These are phyloP conservation scores for Euplexia lucipara DNA, from an alignment of 2,888 invertebrate species.

Conservation along the genomic window DNA sequence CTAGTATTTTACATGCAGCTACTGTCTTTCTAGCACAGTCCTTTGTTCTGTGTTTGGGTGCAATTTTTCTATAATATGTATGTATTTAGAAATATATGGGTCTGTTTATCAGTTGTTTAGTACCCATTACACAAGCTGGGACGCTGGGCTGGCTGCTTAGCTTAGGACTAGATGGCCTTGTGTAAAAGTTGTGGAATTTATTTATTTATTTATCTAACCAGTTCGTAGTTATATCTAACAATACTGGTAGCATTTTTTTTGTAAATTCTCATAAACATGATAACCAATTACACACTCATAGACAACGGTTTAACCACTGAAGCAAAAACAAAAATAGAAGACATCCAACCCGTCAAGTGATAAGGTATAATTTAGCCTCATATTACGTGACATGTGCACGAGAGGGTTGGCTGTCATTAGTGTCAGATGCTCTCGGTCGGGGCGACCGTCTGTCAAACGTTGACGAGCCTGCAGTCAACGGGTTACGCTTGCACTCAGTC, in stretches of 20 bases:
- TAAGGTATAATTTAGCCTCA: constrained; percentile 83
- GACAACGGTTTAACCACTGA: constrained; percentile 43
- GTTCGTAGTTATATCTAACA: too few species aligned
- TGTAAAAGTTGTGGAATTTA: too few species aligned
- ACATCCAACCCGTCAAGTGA: constrained; percentile 71
- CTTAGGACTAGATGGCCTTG: too few species aligned
- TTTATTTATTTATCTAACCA: too few species aligned
- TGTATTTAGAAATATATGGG: too few species aligned
- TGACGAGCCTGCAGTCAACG: constrained; percentile 58
- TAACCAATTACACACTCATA: constrained; percentile 55
- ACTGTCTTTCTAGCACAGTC: too few species aligned
- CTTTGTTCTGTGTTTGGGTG: too few species aligned
- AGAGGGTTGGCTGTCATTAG: constrained; percentile 87
- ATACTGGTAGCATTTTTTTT: neutral
- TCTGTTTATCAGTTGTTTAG: too few species aligned
- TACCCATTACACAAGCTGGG: too few species aligned
- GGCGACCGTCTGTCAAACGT: constrained; percentile 74
- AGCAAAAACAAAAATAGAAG: constrained; percentile 64
- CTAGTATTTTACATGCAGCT: too few species aligned
- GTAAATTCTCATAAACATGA: constrained; percentile 16
- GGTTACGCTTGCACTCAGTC: constrained; percentile 59
- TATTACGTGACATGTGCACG: constrained; percentile 80
- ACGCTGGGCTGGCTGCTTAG: too few species aligned
- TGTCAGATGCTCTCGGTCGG: constrained; percentile 74
- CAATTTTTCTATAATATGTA: too few species aligned